Conservation (phyloP, 2,113 vertebrate genomes). For the Oreocharis arfaki region DNA sequence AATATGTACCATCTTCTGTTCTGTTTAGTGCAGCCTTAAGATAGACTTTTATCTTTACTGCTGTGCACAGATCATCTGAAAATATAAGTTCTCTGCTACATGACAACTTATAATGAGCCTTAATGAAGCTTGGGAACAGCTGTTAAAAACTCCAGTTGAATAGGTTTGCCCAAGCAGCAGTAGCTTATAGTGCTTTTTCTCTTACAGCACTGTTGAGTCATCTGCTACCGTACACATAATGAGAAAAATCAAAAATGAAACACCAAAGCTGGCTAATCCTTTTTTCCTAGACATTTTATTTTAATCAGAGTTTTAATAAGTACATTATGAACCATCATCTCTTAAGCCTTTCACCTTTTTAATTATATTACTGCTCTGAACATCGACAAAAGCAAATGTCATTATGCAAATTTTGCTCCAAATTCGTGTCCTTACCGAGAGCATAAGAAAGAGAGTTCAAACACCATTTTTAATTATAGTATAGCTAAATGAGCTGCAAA, state of each 20-base stretch:
- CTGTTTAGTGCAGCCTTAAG: slow-evolving; percentile 79
- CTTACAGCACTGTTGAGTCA: slow-evolving; percentile 31
- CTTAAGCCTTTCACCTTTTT: slow-evolving; percentile 70
- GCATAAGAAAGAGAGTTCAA: slow-evolving; percentile 47
- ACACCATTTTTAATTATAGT: slow-evolving; percentile 67
- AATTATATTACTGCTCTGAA: slow-evolving; percentile 69
- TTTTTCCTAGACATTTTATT: slow-evolving; percentile 68
- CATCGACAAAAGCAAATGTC: slow-evolving; percentile 71
- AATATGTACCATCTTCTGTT: slow-evolving; percentile 76
- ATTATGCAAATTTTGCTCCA: slow-evolving; percentile 65
- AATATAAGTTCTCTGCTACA: slow-evolving; percentile 76
- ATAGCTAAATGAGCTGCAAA: slow-evolving; percentile 46
- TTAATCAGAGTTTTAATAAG: slow-evolving; percentile 72
- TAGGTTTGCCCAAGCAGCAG: slow-evolving; percentile 65
- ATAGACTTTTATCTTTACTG: slow-evolving; percentile 80
- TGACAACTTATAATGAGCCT: slow-evolving; percentile 79
- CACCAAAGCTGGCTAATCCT: slow-evolving; percentile 50
- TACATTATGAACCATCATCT: slow-evolving; percentile 60
- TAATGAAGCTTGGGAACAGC: slow-evolving; percentile 80
- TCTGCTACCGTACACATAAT: slow-evolving; percentile 36
- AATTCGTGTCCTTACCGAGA: slow-evolving; percentile 50
- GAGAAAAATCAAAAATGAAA: slow-evolving; percentile 59
- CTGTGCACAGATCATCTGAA: slow-evolving; percentile 76
- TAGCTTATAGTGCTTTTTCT: slow-evolving; percentile 57
- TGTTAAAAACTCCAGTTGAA: slow-evolving; percentile 73